Evolutionary conservation across 2,888 invertebrate genomes (phyloP), one percentile per base, ranked within the genome.

Genomic region (Eurytoma californica): DNA sequence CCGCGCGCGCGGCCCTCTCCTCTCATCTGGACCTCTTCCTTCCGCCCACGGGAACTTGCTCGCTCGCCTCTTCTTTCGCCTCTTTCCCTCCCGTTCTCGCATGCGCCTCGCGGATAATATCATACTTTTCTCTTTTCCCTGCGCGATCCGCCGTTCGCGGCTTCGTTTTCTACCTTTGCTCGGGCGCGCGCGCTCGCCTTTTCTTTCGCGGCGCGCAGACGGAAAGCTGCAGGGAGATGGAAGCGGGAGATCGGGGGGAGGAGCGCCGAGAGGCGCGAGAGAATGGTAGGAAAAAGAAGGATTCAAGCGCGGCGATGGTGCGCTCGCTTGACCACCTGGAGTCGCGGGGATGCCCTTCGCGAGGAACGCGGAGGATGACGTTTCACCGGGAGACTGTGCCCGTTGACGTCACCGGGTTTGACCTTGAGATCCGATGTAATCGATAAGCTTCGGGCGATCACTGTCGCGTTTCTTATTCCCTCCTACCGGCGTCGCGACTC

Each of bases 21-120:
- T 82, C 82, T 74, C 85, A 65, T 84, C 85, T 82, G 84, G 83
- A 85, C 87, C 86, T 88, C 88, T 89, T 87, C 88, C 87, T 88
- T 89, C 86, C 86, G 87, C 88, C 87, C 86, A 87, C 86, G 86
- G 86, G 83, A 77, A 80, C 77, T 77, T 74, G 76, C 69, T 72
- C 76, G 69, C 78, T 82, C 82, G 80, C 63, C 72, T 16, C 80
- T 77, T 24, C 60, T n/a, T 24, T 24, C 24, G 24, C 30, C 20
- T 14, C 67, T 61, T 58, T 73, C 57, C 24, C 68, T 28, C 4
- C 14, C 9, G 7, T 39, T 39, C 39, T 39, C 39, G 39, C 39
- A 39, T 53, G 53, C 53, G 53, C 63, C 30, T 16, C 13, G 55
- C 66, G 65, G 1, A 49, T 55, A 65, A 58, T 63, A 57, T 68